phyloP scores from a whole-genome alignment of 2,888 invertebrate genomes.

The Lymantria monacha region DNA sequence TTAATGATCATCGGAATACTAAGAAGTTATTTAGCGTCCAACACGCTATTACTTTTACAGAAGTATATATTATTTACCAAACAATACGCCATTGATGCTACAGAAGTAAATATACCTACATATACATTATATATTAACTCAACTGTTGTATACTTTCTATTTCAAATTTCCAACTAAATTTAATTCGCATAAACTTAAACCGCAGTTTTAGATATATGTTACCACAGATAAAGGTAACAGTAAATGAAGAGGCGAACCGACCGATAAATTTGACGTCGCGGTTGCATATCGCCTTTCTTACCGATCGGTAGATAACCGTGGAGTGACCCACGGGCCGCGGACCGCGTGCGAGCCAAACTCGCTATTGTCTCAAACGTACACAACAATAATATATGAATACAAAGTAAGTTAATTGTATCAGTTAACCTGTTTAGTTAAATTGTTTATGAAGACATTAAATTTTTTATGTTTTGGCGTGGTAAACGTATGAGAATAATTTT shows the following conservation, averaged over 20 bases:
- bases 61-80: no score
- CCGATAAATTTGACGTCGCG: conserved; percentile 67
- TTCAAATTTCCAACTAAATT: background rate
- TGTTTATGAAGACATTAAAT: conserved; percentile 5
- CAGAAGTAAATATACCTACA: no score
- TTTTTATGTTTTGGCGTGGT: background rate
- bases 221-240: conserved; percentile 54
- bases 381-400: conserved; percentile 28
- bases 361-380: conserved; percentile 65
- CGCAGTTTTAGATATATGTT: conserved; percentile 7
- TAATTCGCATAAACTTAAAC: conserved; percentile 3
- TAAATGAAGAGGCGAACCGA: conserved; percentile 56
- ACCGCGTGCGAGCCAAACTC: conserved; percentile 56
- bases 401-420: conserved; percentile 28
- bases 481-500: background rate
- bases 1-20: no score
- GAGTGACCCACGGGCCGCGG: conserved; percentile 49
- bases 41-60: no score
- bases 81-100: no score
- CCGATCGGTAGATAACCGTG: conserved; percentile 72
- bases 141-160: background rate
- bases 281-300: conserved; percentile 66
- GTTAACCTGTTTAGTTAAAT: conserved; percentile 10
- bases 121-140: no score
- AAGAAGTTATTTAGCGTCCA: no score